Evolutionary conservation across 2,888 invertebrate genomes (phyloP).

Genomic region (Scaptomyza parva): DNA sequence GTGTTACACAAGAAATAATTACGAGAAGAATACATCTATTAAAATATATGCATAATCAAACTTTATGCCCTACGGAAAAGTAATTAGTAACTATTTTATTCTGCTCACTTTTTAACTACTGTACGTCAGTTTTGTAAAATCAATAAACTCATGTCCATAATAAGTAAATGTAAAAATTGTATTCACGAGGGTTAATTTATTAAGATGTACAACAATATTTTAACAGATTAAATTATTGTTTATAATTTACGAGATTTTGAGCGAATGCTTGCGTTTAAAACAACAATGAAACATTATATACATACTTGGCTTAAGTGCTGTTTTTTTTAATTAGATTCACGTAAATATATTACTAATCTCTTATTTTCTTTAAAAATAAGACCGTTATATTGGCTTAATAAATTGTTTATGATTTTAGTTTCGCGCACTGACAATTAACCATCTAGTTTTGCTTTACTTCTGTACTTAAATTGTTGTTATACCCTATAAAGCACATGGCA

Average conservation of each 20-base stretch:
- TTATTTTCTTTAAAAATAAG: neutral
- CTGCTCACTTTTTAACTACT: constrained; percentile 4
- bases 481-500: constrained; percentile 3
- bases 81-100: neutral
- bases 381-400: neutral
- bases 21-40: no score
- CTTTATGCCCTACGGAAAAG: no score
- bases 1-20: no score
- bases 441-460: constrained; percentile 1
- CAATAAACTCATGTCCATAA: constrained; percentile 6
- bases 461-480: constrained; percentile 16
- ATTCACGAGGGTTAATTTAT: neutral
- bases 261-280: neutral
- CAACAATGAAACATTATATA: neutral
- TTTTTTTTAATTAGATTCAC: neutral
- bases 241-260: neutral
- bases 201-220: neutral
- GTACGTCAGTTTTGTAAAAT: constrained; percentile 10
- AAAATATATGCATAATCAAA: neutral
- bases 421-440: constrained; percentile 1
- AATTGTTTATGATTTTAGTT: neutral
- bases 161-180: neutral
- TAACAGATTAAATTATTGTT: neutral
- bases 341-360: neutral
- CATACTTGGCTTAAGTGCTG: constrained; percentile 6